phyloP scores from a whole-genome alignment of 2,113 vertebrate species.

The Pandion haliaetus region DNA sequence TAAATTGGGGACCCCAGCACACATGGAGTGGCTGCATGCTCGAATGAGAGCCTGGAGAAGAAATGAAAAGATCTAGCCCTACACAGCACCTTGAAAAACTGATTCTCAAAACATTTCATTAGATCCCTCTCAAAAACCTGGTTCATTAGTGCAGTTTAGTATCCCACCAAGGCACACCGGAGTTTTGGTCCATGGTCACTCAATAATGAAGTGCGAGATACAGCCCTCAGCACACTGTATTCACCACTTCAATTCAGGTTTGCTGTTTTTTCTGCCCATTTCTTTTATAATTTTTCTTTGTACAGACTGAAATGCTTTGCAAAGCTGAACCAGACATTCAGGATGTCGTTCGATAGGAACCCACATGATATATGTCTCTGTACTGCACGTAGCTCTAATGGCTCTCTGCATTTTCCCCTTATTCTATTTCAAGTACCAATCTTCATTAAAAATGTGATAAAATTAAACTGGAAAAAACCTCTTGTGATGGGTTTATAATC shows the following conservation, averaged over 20 bases:
- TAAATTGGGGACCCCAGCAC: neutral
- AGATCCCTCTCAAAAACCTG: rapidly evolving
- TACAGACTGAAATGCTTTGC: neutral
- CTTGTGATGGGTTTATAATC: neutral
- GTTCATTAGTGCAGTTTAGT: neutral
- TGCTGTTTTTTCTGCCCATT: neutral
- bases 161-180: neutral
- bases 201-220: neutral
- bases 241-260: neutral
- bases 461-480: neutral
- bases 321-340: rapidly evolving
- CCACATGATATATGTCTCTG: neutral
- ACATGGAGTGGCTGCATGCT: neutral
- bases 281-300: neutral
- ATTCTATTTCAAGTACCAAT: neutral
- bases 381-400: neutral
- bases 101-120: neutral
- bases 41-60: neutral
- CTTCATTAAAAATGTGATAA: neutral
- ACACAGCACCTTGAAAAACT: neutral
- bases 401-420: neutral
- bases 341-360: neutral
- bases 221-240: neutral
- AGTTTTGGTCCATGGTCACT: neutral
- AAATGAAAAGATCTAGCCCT: neutral